Evolutionary conservation across 2,888 invertebrate genomes (phyloP).

Genomic region (Stenodera caucasica): DNA sequence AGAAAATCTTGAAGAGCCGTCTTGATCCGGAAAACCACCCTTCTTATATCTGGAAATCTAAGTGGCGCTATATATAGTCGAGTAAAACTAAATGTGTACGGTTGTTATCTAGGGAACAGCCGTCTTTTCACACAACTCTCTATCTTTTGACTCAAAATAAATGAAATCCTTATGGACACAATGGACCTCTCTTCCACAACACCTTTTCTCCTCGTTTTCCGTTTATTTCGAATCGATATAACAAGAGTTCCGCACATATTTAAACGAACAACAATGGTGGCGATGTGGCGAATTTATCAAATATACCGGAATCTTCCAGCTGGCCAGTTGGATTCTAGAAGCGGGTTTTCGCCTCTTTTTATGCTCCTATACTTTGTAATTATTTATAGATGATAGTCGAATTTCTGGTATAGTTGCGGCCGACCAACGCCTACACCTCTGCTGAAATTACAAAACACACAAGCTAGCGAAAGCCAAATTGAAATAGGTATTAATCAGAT

Average conservation of each 20-base stretch:
- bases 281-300: not conserved
- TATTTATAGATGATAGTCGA: not conserved
- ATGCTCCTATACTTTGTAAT: too few species aligned
- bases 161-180: conserved; percentile 45
- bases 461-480: not conserved
- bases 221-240: conserved; percentile 5
- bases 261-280: not conserved
- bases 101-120: conserved; percentile 38
- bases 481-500: conserved; percentile 27
- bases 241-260: not conserved
- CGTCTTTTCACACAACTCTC: conserved; percentile 39
- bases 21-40: conserved; percentile 27
- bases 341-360: too few species aligned
- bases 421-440: not conserved
- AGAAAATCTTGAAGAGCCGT: conserved; percentile 9
- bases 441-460: not conserved
- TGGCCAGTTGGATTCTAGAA: too few species aligned
- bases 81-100: not conserved
- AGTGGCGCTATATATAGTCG: too few species aligned
- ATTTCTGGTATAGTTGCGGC: not conserved
- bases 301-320: not conserved
- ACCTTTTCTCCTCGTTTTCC: not conserved
- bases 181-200: conserved; percentile 26
- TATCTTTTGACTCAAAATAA: conserved; percentile 35
- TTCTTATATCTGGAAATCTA: too few species aligned